phyloP scores from a whole-genome alignment of 2,888 invertebrate genomes.

The Mayetiola destructor region DNA sequence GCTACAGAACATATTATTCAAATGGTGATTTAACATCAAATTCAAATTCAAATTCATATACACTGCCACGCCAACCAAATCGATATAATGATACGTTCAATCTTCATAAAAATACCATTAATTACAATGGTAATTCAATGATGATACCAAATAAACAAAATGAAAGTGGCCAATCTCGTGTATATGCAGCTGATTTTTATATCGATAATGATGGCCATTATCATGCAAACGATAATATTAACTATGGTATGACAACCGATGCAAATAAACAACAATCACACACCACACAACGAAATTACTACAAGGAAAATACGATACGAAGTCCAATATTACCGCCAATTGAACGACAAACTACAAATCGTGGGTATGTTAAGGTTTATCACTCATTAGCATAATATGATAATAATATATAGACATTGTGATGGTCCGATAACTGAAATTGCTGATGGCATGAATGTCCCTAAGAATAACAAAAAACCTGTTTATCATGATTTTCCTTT shows the following conservation, averaged over 20 bases:
- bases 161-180: too few species aligned
- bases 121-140: background rate
- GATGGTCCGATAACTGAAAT: too few species aligned
- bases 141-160: background rate
- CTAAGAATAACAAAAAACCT: too few species aligned
- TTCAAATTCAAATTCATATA: background rate
- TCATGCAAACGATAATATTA: constrained; percentile 1
- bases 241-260: constrained; percentile 3
- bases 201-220: constrained; percentile 13
- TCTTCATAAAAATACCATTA: background rate
- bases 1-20: constrained; percentile 29
- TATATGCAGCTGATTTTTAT: background rate
- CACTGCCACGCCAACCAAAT: background rate
- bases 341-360: constrained; percentile 28
- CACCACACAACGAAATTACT: constrained; percentile 14
- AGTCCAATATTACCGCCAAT: constrained; percentile 59
- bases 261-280: background rate
- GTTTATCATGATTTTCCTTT: too few species aligned
- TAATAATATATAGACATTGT: too few species aligned
- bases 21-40: constrained; percentile 27
- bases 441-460: too few species aligned
- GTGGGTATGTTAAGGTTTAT: too few species aligned
- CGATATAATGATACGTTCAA: constrained; percentile 2
- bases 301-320: too few species aligned
- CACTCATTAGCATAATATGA: too few species aligned